Conservation (phyloP, 1,140 invertebrate genomes). For the Cotesia typhae region DNA sequence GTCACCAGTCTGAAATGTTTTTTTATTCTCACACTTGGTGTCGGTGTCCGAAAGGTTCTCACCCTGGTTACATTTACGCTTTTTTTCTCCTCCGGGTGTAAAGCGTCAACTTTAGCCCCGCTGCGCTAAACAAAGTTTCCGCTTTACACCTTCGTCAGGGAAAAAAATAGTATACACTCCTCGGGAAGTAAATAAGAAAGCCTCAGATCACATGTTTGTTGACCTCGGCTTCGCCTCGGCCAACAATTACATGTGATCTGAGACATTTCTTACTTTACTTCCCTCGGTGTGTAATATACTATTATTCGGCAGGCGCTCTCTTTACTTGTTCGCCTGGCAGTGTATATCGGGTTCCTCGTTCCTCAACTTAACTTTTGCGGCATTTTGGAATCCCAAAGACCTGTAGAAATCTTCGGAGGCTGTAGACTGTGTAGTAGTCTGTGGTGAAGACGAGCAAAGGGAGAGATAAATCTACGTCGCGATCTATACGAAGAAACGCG, state of each 20-base stretch:
- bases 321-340: not conserved
- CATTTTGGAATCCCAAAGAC: conserved; percentile 20
- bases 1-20: conserved; percentile 15
- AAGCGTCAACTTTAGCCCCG: too few species aligned
- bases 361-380: conserved; percentile 1
- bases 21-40: conserved; percentile 8
- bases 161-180: too few species aligned
- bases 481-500: conserved; percentile 29
- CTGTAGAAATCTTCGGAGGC: not conserved
- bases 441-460: not conserved
- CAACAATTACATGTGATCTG: too few species aligned
- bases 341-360: not conserved
- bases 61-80: not conserved
- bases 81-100: too few species aligned
- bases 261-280: too few species aligned
- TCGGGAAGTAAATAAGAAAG: too few species aligned
- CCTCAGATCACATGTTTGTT: too few species aligned
- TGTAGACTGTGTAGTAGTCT: too few species aligned
- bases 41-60: not conserved
- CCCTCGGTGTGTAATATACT: too few species aligned
- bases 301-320: not conserved
- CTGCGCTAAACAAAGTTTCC: too few species aligned
- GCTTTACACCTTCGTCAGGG: too few species aligned
- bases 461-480: conserved; percentile 34
- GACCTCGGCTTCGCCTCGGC: too few species aligned